Evolutionary conservation across 35 echinoderm and acorn worm genomes (phyloP).

Genomic region (Anneissia japonica): DNA sequence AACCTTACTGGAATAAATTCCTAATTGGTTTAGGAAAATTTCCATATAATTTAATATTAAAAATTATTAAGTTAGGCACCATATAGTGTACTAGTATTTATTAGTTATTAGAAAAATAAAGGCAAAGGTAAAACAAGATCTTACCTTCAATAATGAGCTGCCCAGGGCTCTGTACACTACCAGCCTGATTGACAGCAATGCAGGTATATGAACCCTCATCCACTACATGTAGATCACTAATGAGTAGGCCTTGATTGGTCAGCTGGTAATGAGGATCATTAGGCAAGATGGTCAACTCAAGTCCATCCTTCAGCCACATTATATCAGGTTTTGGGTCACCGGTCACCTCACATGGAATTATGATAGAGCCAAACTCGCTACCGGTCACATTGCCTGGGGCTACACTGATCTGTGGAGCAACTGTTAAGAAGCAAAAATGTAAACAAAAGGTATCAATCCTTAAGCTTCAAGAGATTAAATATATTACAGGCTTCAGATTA

Average conservation of each 20-base stretch:
- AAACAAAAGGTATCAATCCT: slow-evolving; percentile 4
- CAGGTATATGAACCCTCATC: slow-evolving; percentile 65
- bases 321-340: slow-evolving; percentile 63
- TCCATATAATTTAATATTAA: no score
- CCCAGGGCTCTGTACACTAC: slow-evolving; percentile 37
- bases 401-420: slow-evolving; percentile 59
- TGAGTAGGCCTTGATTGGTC: slow-evolving; percentile 60
- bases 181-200: slow-evolving; percentile 56
- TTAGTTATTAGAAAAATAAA: no score
- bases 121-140: no score
- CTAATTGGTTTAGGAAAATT: no score
- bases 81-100: no score
- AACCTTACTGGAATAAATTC: no score
- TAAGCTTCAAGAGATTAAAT: neutral
- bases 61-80: no score
- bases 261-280: slow-evolving; percentile 31
- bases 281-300: slow-evolving; percentile 38
- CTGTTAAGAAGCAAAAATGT: slow-evolving; percentile 21
- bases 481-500: neutral
- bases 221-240: slow-evolving; percentile 21
- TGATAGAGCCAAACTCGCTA: slow-evolving; percentile 27
- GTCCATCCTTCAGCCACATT: slow-evolving; percentile 73
- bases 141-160: slow-evolving; percentile 76
- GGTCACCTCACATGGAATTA: slow-evolving; percentile 61
- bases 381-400: slow-evolving; percentile 33